A percentile compares a stretch with the other conserved stretches of the same genome.
These are phyloP conservation scores for Sipha maydis DNA, from an alignment of 2,888 invertebrate genomes.

Conservation along the genomic window DNA sequence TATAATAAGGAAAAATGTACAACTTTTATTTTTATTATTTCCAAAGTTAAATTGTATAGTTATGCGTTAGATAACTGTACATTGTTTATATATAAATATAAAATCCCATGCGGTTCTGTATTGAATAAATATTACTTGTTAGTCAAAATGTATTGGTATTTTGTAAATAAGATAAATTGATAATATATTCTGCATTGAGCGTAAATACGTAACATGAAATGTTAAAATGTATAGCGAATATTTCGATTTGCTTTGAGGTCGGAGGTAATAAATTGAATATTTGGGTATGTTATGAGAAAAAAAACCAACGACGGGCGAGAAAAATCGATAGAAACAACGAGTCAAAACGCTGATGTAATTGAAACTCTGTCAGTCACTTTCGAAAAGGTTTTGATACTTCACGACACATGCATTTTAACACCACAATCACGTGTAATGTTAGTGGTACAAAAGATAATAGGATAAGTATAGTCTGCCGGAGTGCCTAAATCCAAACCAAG, in stretches of 20 bases:
- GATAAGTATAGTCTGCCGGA: not conserved
- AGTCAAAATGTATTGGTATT: not conserved
- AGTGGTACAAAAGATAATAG: constrained; percentile 13
- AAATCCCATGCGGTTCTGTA: not conserved
- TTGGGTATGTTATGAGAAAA: not conserved
- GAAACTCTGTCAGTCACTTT: not conserved
- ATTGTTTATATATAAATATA: not conserved
- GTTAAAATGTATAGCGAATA: not conserved
- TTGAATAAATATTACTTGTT: not conserved
- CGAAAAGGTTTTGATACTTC: not conserved
- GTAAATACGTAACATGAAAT: not conserved
- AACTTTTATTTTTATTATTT: not conserved
- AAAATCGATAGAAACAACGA: constrained; percentile 18
- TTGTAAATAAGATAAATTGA: constrained; percentile 1
- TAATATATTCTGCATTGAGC: not conserved
- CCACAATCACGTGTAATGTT: constrained; percentile 5
- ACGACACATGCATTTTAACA: not conserved
- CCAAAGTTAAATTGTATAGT: not conserved
- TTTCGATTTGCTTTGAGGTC: constrained; percentile 29
- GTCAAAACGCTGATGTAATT: not conserved
- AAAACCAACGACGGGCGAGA: not conserved
- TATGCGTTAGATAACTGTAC: not conserved
- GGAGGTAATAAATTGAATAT: constrained; percentile 2
- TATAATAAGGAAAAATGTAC: not conserved
- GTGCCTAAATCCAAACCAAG: not conserved